phyloP scores from a whole-genome alignment of 35 echinoderm and acorn worm species.

The Hemicentrotus pulcherrimus region DNA sequence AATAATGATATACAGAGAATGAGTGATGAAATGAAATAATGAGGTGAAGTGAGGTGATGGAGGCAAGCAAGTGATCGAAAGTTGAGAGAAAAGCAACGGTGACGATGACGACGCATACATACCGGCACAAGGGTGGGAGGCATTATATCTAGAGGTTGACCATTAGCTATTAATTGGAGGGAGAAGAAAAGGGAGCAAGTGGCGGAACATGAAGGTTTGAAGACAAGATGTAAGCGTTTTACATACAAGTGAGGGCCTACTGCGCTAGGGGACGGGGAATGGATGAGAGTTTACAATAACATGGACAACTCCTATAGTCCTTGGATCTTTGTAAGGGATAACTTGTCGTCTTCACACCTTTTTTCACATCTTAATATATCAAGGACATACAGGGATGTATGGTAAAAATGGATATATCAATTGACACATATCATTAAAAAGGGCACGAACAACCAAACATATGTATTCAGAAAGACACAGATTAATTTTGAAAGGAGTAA shows the following conservation, averaged over 20 bases:
- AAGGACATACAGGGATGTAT: background rate
- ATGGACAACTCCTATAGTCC: background rate
- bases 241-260: constrained; percentile 15
- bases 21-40: background rate
- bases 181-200: background rate
- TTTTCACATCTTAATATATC: background rate
- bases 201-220: background rate
- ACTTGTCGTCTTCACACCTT: background rate
- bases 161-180: constrained; percentile 42
- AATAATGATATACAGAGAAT: background rate
- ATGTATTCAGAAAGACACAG: no score
- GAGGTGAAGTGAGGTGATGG: background rate
- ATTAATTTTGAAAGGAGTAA: no score
- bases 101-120: constrained; percentile 33
- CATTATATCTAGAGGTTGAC: constrained; percentile 46
- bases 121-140: constrained; percentile 33
- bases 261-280: background rate
- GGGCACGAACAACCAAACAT: no score
- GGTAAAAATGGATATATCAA: background rate
- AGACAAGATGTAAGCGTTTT: background rate
- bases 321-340: background rate
- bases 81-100: background rate
- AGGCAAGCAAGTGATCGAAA: background rate
- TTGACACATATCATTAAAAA: no score
- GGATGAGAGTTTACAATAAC: background rate